A percentile compares a stretch with the other conserved stretches of the same genome.
phyloP scores from a whole-genome alignment of 2,113 vertebrate genomes.

The Sinosuthora webbiana region DNA sequence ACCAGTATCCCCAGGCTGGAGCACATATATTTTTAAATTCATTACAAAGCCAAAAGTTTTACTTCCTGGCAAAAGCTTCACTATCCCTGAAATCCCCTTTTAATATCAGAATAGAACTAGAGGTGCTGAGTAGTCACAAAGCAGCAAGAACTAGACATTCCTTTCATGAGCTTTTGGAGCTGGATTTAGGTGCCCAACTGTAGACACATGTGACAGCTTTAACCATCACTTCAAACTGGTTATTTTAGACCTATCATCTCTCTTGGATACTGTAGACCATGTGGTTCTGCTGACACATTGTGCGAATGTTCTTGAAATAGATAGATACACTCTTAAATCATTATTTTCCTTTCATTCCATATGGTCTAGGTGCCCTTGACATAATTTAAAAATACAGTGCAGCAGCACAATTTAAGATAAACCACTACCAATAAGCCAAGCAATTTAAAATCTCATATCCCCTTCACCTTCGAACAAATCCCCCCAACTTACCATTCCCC shows the following conservation, averaged over 20 bases:
- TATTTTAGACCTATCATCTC: slow-evolving; percentile 43
- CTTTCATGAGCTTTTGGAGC: not conserved
- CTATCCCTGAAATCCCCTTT: not conserved
- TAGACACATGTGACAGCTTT: not conserved
- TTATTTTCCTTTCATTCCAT: slow-evolving; percentile 60
- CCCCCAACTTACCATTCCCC: not conserved
- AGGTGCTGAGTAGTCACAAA: not conserved
- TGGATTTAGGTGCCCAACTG: not conserved
- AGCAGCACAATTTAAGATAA: slow-evolving; percentile 61
- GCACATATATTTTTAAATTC: not conserved
- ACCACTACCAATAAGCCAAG: slow-evolving; percentile 50
- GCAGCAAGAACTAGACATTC: not conserved
- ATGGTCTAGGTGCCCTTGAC: slow-evolving; percentile 45
- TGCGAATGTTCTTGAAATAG: slow-evolving; percentile 26
- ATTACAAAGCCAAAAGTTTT: not conserved
- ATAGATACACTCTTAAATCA: slow-evolving; percentile 44
- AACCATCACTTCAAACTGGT: not conserved
- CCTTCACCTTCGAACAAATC: slow-evolving; percentile 33
- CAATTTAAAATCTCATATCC: slow-evolving; percentile 63
- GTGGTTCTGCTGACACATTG: slow-evolving; percentile 34
- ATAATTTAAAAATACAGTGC: slow-evolving; percentile 57
- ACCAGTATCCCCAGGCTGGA: not conserved
- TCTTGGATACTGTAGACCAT: not conserved
- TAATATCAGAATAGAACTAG: not conserved
- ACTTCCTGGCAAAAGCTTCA: not conserved